phyloP scores from a whole-genome alignment of 2,888 invertebrate species.

The Acanthosoma haemorrhoidale region DNA sequence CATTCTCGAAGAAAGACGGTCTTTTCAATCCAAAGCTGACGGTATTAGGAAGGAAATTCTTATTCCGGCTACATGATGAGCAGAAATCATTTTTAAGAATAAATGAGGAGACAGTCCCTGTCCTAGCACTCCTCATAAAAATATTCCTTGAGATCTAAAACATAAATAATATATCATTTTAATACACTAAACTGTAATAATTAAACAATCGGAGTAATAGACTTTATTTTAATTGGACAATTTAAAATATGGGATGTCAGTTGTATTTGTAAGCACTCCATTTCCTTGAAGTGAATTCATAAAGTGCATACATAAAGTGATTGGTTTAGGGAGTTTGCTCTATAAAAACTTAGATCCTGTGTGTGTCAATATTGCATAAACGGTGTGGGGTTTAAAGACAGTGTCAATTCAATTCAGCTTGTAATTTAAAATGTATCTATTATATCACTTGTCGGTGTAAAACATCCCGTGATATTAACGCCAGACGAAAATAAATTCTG shows the following conservation, averaged over 20 bases:
- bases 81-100: background rate
- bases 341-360: no score
- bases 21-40: background rate
- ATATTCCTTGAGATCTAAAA: conserved; percentile 11
- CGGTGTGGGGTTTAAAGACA: no score
- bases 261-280: no score
- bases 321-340: no score
- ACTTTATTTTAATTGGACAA: no score
- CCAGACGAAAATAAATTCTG: background rate
- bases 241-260: no score
- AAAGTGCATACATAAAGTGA: background rate
- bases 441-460: no score
- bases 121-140: background rate
- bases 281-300: background rate
- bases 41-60: background rate
- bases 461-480: background rate
- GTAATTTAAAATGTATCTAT: no score
- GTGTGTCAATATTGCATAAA: no score
- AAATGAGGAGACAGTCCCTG: background rate
- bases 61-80: background rate
- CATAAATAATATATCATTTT: background rate
- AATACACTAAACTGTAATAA: no score
- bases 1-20: background rate
- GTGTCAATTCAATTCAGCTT: no score
- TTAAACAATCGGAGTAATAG: no score